These are phyloP conservation scores for Cephus runcator DNA, from an alignment of 2,888 invertebrate species.

Conservation along the genomic window DNA sequence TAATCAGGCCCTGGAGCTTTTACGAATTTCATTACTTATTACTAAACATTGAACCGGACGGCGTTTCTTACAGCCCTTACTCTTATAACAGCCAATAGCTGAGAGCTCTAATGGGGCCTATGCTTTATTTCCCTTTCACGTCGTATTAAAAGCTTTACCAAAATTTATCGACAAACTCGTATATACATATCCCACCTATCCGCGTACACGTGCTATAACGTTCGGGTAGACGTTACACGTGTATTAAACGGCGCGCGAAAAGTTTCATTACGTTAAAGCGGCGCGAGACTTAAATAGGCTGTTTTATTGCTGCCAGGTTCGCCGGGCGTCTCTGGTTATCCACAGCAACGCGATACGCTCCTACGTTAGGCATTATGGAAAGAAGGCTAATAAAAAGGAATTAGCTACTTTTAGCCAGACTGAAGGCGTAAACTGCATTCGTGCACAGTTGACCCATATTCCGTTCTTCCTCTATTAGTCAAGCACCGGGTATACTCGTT, in stretches of 20 bases:
- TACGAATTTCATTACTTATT: not conserved
- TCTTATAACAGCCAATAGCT: too few relatives aligned
- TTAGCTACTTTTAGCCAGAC: not conserved
- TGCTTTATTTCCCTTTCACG: too few relatives aligned
- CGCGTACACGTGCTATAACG: not conserved
- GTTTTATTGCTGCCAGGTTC: not conserved
- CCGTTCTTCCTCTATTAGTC: not conserved
- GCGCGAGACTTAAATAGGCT: not conserved
- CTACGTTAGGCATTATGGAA: not conserved
- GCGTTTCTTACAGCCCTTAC: too few relatives aligned
- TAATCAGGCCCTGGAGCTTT: not conserved
- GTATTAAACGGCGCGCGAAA: not conserved
- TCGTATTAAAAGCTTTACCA: not conserved
- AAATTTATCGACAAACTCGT: not conserved
- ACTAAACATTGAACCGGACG: too few relatives aligned
- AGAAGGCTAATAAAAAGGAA: not conserved
- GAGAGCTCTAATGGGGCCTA: too few relatives aligned
- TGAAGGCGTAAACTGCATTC: not conserved
- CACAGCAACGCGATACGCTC: not conserved
- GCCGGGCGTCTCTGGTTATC: not conserved
- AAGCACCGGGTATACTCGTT: not conserved
- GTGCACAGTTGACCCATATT: not conserved
- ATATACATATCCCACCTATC: not conserved
- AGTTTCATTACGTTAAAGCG: not conserved
- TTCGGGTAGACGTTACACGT: not conserved